Evolutionary conservation across 2,888 invertebrate genomes (phyloP).

Genomic region (Acleris literana): DNA sequence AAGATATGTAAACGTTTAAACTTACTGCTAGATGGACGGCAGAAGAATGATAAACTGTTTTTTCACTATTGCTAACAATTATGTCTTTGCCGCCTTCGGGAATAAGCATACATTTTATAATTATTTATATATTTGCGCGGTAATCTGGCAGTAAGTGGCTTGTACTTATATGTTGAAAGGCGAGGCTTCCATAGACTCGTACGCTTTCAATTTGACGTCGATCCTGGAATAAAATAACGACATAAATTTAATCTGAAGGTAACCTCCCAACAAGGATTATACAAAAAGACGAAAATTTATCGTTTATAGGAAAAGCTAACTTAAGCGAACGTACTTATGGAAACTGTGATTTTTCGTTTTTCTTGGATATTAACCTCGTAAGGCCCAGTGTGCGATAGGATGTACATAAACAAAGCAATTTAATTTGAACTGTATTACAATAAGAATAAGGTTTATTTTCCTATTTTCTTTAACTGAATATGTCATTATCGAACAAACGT

Average conservation of each 20-base stretch:
- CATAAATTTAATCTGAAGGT: background rate
- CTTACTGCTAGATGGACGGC: background rate
- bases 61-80: background rate
- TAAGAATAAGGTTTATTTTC: too few species aligned
- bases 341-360: constrained; percentile 43
- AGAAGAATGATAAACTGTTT: background rate
- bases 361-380: too few species aligned
- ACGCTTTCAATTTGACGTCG: constrained; percentile 81
- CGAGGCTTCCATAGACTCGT: constrained; percentile 85
- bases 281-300: too few species aligned
- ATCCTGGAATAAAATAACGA: constrained; percentile 77
- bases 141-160: background rate
- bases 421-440: too few species aligned
- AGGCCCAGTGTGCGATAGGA: too few species aligned
- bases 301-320: too few species aligned
- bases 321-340: too few species aligned
- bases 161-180: constrained; percentile 81
- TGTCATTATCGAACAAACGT: too few species aligned
- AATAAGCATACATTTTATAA: background rate
- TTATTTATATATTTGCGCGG: background rate
- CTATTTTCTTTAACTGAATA: too few species aligned
- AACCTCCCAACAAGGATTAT: background rate
- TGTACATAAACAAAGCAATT: too few species aligned
- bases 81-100: background rate
- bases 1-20: background rate